Evolutionary conservation across 2,888 invertebrate genomes (phyloP).

Genomic region (Leptopterna dolabrata): DNA sequence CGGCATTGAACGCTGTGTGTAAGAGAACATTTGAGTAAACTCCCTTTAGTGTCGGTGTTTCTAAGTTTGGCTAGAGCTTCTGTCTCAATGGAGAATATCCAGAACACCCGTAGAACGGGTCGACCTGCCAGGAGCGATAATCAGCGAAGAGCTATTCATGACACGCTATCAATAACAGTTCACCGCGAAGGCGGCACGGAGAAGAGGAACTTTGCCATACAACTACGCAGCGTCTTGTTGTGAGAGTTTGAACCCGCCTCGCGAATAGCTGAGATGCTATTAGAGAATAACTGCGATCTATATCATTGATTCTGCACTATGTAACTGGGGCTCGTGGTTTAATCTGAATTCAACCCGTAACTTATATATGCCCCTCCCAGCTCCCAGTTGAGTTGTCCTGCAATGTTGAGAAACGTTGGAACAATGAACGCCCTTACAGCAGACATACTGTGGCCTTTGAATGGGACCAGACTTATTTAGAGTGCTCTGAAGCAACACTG

Average conservation of each 20-base stretch:
- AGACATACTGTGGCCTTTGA: neutral
- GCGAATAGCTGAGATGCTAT: neutral
- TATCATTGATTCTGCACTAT: neutral
- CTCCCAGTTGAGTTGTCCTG: neutral
- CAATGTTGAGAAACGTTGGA: neutral
- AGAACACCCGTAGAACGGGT: neutral
- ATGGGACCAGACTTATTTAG: neutral
- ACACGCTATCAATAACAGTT: constrained; percentile 7
- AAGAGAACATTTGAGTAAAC: neutral
- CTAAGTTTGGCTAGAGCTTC: neutral
- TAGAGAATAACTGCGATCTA: neutral
- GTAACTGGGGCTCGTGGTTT: neutral
- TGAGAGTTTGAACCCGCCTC: neutral
- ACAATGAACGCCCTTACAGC: neutral
- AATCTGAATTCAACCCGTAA: neutral
- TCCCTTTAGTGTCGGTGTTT: neutral
- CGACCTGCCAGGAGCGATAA: neutral
- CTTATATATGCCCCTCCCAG: neutral
- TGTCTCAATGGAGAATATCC: neutral
- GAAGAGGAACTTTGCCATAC: neutral
- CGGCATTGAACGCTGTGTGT: neutral
- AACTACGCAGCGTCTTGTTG: constrained; percentile 2
- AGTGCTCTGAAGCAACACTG: neutral
- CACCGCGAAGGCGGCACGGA: neutral
- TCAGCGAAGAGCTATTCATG: constrained; percentile 7